Conservation (phyloP, 1,140 invertebrate genomes). For the Apis laboriosa region DNA sequence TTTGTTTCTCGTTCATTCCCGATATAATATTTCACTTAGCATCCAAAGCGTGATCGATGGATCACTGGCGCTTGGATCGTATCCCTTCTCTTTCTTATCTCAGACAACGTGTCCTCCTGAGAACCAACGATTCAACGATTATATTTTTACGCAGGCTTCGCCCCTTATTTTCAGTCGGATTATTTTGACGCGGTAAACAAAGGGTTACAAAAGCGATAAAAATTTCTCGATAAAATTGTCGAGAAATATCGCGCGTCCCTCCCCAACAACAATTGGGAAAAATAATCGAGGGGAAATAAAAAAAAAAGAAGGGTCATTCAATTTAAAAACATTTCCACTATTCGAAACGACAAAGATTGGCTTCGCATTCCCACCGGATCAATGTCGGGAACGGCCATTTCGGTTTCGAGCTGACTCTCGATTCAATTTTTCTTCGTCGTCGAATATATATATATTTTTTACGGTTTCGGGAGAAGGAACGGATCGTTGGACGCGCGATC, state of each 20-base stretch:
- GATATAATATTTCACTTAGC: constrained; percentile 23
- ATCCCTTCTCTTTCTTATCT: not conserved
- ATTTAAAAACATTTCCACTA: not conserved
- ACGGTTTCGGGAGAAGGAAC: not conserved
- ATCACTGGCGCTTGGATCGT: not conserved
- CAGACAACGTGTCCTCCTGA: too few relatives aligned
- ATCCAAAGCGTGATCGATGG: not conserved
- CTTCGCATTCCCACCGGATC: not conserved
- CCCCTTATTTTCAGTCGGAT: not conserved
- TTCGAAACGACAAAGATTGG: not conserved
- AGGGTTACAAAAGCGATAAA: not conserved
- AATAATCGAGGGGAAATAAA: not conserved
- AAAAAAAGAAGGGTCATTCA: not conserved
- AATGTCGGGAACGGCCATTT: not conserved
- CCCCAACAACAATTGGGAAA: not conserved
- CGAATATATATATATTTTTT: constrained; percentile 1
- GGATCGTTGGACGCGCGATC: too few relatives aligned
- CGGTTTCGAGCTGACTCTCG: not conserved
- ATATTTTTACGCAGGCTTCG: too few relatives aligned
- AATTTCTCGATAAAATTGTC: not conserved
- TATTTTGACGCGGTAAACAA: not conserved
- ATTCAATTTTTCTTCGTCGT: not conserved
- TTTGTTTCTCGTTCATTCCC: not conserved
- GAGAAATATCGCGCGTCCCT: not conserved
- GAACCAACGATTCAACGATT: not conserved